These are phyloP conservation scores for Leptura quadrifasciata DNA, from an alignment of 2,888 invertebrate species.

Conservation along the genomic window DNA sequence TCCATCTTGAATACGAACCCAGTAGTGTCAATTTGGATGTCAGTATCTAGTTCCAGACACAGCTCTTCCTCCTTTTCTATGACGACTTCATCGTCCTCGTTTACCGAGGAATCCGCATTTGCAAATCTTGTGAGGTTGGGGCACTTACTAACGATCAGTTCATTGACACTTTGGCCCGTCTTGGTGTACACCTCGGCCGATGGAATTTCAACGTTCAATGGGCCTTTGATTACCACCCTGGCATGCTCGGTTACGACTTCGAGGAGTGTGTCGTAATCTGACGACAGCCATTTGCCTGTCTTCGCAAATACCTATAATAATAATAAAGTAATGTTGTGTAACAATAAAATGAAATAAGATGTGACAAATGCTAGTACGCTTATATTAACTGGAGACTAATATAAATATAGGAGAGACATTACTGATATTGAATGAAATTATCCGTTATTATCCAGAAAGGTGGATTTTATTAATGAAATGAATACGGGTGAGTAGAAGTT, in stretches of 20 bases:
- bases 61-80: slow-evolving; percentile 49
- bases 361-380: no score
- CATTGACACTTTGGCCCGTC: slow-evolving; percentile 68
- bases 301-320: slow-evolving; percentile 66
- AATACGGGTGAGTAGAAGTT: no score
- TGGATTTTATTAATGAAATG: no score
- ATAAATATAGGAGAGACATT: no score
- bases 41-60: neutral
- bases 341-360: no score
- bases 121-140: slow-evolving; percentile 58
- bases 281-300: slow-evolving; percentile 74
- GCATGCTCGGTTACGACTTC: slow-evolving; percentile 75
- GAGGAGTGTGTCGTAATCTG: slow-evolving; percentile 80
- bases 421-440: no score
- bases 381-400: no score
- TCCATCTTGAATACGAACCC: slow-evolving; percentile 39
- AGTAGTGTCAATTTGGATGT: slow-evolving; percentile 41
- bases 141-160: slow-evolving; percentile 71
- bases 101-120: neutral
- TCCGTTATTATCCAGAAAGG: no score
- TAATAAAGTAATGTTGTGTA: no score
- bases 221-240: slow-evolving; percentile 72
- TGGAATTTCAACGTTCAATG: slow-evolving; percentile 58
- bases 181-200: slow-evolving; percentile 61
- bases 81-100: slow-evolving; percentile 47